Base-by-base conservation (phyloP, 2,888 invertebrate genomes). In the Pilophorus perplexus region DNA sequence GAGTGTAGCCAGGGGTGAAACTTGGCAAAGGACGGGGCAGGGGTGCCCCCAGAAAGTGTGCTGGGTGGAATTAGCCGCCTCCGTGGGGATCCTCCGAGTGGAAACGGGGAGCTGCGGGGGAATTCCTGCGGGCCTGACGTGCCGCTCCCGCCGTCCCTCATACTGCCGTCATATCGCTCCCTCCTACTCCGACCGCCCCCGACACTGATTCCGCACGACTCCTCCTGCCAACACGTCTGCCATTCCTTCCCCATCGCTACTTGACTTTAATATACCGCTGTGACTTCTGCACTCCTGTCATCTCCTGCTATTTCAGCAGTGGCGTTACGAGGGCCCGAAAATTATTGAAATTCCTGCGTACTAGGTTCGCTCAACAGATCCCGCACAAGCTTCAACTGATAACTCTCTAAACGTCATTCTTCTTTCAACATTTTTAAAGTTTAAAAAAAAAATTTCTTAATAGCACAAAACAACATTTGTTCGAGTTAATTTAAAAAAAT, bases 121-220 rank as follows among this genome's bases (percentile, higher is more conserved):
- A 27, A 55, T 59, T 40, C 59, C 59, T 42, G 52, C 28, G 33
- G 59, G 42, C 25, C 22, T 16, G 59, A 25, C 25, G 27, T 42
- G 59, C 59, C 57, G 57, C 23, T 20, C 57, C 38, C 38, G 16
- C 42, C 25, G 25, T n/a, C 59, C 25, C 59, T 27, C 42, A 59
- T 59, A 59, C 27, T 42, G 59, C 59, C 59, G 59, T 59, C 59
- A 59, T 59, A 59, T 40, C 40, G 42, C 18, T 22, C 42, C 10
- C 25, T 22, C 57, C 38, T 14, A 1, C 22, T 20, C 16, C 50
- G 16, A 27, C 54, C 25, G 14, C 18, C 54, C 12, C 14, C 27
- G 25, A 42, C 59, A 59, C 59, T 59, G 59, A 59, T 59, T 59
- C 42, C 59, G 20, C 38, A n/a, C n/a, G n/a, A n/a, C n/a, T 22